Evolutionary conservation across 1,140 invertebrate genomes (phyloP).

Genomic region (Bemisia tabaci): DNA sequence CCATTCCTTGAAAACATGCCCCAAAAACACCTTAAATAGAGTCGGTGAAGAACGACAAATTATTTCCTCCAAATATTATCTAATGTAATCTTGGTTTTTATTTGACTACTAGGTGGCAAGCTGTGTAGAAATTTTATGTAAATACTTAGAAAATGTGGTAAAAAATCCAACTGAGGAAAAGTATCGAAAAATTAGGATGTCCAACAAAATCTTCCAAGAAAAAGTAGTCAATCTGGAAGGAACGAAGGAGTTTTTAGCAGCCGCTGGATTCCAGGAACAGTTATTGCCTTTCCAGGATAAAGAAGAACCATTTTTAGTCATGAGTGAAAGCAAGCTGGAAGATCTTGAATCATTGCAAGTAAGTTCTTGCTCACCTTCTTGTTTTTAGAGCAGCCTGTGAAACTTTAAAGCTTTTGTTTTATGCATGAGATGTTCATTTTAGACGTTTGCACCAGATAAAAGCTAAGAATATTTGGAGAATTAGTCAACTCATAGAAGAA

Average conservation of each 20-base stretch:
- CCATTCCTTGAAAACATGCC: no score
- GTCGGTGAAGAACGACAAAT: no score
- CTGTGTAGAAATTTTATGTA: constrained; percentile 72
- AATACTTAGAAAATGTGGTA: constrained; percentile 84
- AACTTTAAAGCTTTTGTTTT: no score
- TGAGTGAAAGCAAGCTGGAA: constrained; percentile 38
- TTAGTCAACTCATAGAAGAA: no score
- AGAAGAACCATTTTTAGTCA: constrained; percentile 49
- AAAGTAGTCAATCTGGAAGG: constrained; percentile 67
- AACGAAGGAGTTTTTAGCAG: constrained; percentile 62
- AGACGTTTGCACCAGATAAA: no score
- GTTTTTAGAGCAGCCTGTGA: no score
- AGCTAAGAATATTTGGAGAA: no score
- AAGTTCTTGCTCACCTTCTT: no score
- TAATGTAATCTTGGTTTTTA: no score
- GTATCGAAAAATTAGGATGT: constrained; percentile 75
- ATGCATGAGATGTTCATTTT: no score
- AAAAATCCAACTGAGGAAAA: constrained; percentile 75
- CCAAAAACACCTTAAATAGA: no score
- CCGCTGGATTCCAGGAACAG: constrained; percentile 60
- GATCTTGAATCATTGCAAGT: constrained; percentile 41
- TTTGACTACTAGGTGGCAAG: constrained; percentile 53
- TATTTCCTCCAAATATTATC: no score
- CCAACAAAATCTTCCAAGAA: constrained; percentile 66
- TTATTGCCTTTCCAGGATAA: constrained; percentile 22